Evolutionary conservation across 2,888 invertebrate species (phyloP).

Genomic region (Anoncus sp.): DNA sequence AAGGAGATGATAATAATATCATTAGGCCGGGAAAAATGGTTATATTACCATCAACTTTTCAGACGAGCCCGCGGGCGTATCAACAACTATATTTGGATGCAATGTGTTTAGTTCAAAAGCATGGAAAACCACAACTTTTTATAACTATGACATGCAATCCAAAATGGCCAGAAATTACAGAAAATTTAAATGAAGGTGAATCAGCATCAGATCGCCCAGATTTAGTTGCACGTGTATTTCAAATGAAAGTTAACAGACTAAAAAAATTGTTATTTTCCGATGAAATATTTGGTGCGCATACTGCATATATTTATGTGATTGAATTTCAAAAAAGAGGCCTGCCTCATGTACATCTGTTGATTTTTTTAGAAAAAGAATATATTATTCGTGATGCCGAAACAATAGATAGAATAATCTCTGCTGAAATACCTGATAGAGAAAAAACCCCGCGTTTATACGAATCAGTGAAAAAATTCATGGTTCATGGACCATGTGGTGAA

Average conservation of each 20-base stretch:
- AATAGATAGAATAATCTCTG: slow-evolving; percentile 56
- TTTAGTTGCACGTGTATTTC: slow-evolving; percentile 60
- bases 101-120: slow-evolving; percentile 80
- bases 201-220: slow-evolving; percentile 76
- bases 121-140: slow-evolving; percentile 79
- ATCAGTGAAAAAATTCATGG: slow-evolving; percentile 51
- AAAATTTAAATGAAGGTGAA: slow-evolving; percentile 72
- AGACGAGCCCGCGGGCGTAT: slow-evolving; percentile 74
- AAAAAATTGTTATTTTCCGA: slow-evolving; percentile 71
- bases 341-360: slow-evolving; percentile 54
- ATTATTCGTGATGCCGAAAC: slow-evolving; percentile 68
- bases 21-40: slow-evolving; percentile 70
- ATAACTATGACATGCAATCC: slow-evolving; percentile 75
- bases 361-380: slow-evolving; percentile 67
- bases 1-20: slow-evolving; percentile 54
- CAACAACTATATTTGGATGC: slow-evolving; percentile 80
- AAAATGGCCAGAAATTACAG: slow-evolving; percentile 80
- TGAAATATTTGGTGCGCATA: slow-evolving; percentile 52
- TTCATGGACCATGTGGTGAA: slow-evolving; percentile 68
- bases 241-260: slow-evolving; percentile 69
- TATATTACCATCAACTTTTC: slow-evolving; percentile 76
- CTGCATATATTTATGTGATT: slow-evolving; percentile 57
- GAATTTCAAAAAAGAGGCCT: slow-evolving; percentile 76
- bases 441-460: slow-evolving; percentile 39
- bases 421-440: slow-evolving; percentile 54